These are phyloP conservation scores for Mesochorus sp. DNA, from an alignment of 2,888 invertebrate species.

Conservation along the genomic window DNA sequence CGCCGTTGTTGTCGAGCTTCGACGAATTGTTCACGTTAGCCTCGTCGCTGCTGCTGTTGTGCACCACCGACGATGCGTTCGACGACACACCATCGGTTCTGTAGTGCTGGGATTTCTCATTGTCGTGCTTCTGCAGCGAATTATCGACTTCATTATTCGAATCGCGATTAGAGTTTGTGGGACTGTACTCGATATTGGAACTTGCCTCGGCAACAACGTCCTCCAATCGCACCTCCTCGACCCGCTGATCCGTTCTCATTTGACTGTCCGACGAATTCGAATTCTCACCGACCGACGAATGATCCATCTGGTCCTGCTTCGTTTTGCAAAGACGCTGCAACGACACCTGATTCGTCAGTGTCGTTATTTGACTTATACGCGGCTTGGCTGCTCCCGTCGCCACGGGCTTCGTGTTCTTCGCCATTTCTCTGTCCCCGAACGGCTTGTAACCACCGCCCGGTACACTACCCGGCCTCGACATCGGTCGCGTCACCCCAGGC, in stretches of 20 bases:
- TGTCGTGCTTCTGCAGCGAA: slow-evolving; percentile 71
- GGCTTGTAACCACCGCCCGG: slow-evolving; percentile 76
- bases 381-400: slow-evolving; percentile 79
- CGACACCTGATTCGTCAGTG: slow-evolving; percentile 77
- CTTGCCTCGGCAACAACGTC: slow-evolving; percentile 79
- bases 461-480: slow-evolving; percentile 71
- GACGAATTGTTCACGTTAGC: slow-evolving; percentile 63
- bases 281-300: slow-evolving; percentile 78
- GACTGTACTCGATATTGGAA: slow-evolving; percentile 77
- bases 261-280: slow-evolving; percentile 80
- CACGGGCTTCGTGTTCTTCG: slow-evolving; percentile 75
- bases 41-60: slow-evolving; percentile 54
- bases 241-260: slow-evolving; percentile 78
- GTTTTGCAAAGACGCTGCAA: slow-evolving; percentile 76
- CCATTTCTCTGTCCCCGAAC: slow-evolving; percentile 77
- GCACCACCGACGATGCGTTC: slow-evolving; percentile 66
- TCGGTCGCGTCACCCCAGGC: slow-evolving; percentile 64
- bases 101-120: slow-evolving; percentile 70
- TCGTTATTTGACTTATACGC: slow-evolving; percentile 75
- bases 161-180: slow-evolving; percentile 72
- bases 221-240: slow-evolving; percentile 79
- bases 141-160: slow-evolving; percentile 74
- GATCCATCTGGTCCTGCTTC: slow-evolving; percentile 75
- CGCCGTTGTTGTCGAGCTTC: slow-evolving; percentile 65
- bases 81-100: slow-evolving; percentile 62